Evolutionary conservation across 1,140 invertebrate genomes (phyloP).

Genomic region (Drosophila leontia): DNA sequence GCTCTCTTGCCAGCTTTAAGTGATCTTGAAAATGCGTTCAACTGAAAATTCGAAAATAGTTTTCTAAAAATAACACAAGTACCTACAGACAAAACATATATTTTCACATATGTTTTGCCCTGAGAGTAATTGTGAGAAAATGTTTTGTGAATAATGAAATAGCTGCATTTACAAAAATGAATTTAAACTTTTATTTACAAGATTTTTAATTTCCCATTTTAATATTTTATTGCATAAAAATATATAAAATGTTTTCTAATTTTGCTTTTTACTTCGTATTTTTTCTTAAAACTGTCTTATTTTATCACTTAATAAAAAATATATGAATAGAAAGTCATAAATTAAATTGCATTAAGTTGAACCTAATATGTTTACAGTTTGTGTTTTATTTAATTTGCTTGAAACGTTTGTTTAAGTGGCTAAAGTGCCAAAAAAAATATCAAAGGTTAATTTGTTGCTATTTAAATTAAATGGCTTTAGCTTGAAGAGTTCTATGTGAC

Average conservation of each 20-base stretch:
- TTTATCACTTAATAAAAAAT: too few relatives aligned
- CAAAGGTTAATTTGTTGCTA: neutral
- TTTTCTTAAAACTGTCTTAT: too few relatives aligned
- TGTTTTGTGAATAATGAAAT: neutral
- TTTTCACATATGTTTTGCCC: neutral
- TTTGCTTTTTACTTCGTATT: too few relatives aligned
- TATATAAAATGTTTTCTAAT: too few relatives aligned
- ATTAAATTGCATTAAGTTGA: neutral
- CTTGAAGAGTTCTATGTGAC: neutral
- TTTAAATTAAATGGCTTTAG: neutral
- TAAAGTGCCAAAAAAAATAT: neutral
- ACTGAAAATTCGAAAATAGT: constrained; percentile 27
- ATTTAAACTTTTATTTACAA: neutral
- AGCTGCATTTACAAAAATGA: neutral
- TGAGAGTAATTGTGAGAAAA: neutral
- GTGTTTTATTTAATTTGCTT: neutral
- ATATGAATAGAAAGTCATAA: neutral
- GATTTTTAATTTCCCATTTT: too few relatives aligned
- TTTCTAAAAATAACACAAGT: constrained; percentile 17
- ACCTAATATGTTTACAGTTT: neutral
- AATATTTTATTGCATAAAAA: too few relatives aligned
- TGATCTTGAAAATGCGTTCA: constrained; percentile 28
- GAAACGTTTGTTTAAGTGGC: neutral
- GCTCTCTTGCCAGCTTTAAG: constrained; percentile 2
- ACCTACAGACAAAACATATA: constrained; percentile 17